Evolutionary conservation across 2,797 vertebrate species (phyloP).

Genomic region (Pangasius macronema): DNA sequence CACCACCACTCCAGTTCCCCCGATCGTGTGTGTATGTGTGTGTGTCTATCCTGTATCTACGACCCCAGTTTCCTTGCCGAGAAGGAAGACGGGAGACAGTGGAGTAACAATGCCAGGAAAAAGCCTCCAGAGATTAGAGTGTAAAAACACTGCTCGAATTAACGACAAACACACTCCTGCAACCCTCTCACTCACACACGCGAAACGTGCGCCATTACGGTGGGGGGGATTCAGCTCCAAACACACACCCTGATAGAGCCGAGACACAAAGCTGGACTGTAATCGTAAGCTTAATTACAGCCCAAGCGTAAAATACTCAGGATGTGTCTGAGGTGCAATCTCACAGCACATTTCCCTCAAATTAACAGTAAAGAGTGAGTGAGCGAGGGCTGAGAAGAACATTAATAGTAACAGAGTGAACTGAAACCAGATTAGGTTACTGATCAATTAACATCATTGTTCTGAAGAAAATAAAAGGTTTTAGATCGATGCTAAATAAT

Average conservation of each 20-base stretch:
- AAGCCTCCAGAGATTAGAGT: slow-evolving; percentile 71
- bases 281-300: slow-evolving; percentile 7
- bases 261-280: not conserved
- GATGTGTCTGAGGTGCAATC: not conserved
- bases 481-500: not conserved
- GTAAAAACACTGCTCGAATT: slow-evolving; percentile 56
- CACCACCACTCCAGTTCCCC: slow-evolving; percentile 7
- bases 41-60: slow-evolving; percentile 63
- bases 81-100: slow-evolving; percentile 74
- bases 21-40: slow-evolving; percentile 18
- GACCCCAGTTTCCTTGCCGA: slow-evolving; percentile 63
- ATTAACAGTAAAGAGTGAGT: not conserved
- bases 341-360: not conserved
- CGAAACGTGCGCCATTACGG: not conserved
- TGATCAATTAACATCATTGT: not conserved
- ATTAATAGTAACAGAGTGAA: not conserved
- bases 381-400: not conserved
- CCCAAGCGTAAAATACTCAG: not conserved
- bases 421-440: not conserved
- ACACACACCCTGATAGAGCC: not conserved
- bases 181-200: not conserved
- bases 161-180: slow-evolving; percentile 59
- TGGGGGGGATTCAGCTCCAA: not conserved
- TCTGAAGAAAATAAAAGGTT: not conserved
- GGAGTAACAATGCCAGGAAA: slow-evolving; percentile 78